Evolutionary conservation across 2,113 vertebrate genomes (phyloP), one percentile per base, ranked within the genome.

Genomic region (Rhadina sibilatrix): DNA sequence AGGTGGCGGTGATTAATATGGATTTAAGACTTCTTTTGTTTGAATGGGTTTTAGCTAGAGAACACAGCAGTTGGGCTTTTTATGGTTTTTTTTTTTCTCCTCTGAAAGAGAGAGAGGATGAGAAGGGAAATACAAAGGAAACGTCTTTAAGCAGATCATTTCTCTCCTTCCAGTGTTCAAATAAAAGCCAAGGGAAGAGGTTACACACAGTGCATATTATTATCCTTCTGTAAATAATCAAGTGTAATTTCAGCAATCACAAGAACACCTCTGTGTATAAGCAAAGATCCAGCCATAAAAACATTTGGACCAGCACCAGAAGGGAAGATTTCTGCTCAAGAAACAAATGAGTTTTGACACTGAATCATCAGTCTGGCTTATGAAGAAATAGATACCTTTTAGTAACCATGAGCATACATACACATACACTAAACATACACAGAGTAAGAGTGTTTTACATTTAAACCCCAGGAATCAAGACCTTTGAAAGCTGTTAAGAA

Each of bases 21-120:
- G 85, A 94, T 94, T 94, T 86, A 90, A 69, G 47, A 70, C 60
- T 88, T 89, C 47, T 79, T 94, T 77, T 84, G 71, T 90, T 93
- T 94, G 63, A 93, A 82, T 52, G 12, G 56, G 37, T 78, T 93
- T 95, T 79, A 93, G 76, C 59, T 64, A 40, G 22, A 93, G 53
- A 92, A 77, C 28, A 68, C 2, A 1, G 27, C 82, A 91, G 57
- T 18, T 76, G 56, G n/a, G 25, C 13, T 35, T 18, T 12, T 31
- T 20, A 65, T n/a, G n/a, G 0, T 11, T 44, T 89, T 59, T 66
- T 66, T 80, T 66, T 80, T 42, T 14, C 9, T 14, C 28, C 20
- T 54, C 61, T n/a, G 21, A 60, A 50, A 93, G 44, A 71, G 19
- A 76, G 31, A 38, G 53, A 27, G 2, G 31, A 50, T 37, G 49